These are phyloP conservation scores for Emydoidea blandingii DNA, from an alignment of 2,797 vertebrate species.

Conservation along the genomic window DNA sequence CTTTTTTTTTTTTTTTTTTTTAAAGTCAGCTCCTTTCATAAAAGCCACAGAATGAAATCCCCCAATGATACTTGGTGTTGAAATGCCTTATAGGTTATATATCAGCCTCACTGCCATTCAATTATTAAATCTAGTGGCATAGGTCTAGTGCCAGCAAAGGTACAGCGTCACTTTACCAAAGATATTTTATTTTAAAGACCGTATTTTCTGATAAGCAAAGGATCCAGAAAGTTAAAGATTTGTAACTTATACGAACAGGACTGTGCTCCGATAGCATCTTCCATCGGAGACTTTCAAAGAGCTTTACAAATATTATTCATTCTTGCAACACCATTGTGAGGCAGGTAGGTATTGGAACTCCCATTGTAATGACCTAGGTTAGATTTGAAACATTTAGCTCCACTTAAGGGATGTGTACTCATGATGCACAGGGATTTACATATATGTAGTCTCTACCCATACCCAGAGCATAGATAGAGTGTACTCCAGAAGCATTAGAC, in stretches of 20 bases:
- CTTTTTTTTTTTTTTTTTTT: neutral
- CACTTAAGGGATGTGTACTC: neutral
- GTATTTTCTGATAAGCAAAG: conserved; percentile 18
- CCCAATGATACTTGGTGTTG: neutral
- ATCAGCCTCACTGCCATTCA: neutral
- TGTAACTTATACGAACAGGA: conserved; percentile 27
- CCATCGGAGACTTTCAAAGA: neutral
- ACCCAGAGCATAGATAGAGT: neutral
- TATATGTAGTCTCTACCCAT: neutral
- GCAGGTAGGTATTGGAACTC: too few species aligned
- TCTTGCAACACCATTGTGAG: neutral
- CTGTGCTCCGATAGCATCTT: neutral
- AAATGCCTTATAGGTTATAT: neutral
- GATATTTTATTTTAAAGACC: neutral
- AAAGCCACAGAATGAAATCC: neutral
- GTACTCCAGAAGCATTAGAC: neutral
- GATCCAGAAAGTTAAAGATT: neutral
- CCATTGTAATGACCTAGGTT: neutral
- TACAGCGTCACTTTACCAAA: neutral
- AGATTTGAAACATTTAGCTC: neutral
- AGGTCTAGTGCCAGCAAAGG: neutral
- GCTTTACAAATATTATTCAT: conserved; percentile 19
- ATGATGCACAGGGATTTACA: neutral
- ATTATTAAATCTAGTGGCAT: neutral
- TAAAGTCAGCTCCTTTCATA: neutral